Conservation (phyloP, 1,140 invertebrate genomes). For the Drosophila biarmipes region DNA sequence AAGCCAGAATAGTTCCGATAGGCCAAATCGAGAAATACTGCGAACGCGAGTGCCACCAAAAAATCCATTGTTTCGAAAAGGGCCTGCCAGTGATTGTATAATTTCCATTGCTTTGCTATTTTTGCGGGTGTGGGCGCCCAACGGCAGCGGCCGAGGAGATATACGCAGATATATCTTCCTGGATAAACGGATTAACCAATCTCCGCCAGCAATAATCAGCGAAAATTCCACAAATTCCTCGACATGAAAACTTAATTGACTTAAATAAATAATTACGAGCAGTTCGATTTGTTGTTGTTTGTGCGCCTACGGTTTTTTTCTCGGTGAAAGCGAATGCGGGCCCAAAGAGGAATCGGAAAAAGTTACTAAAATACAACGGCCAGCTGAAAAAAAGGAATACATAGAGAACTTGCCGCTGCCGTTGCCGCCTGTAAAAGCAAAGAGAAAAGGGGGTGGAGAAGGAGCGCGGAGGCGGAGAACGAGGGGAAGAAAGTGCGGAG, state of each 20-base stretch:
- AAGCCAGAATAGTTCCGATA: constrained; percentile 1
- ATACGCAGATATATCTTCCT: not conserved
- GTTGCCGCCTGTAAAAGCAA: constrained; percentile 65
- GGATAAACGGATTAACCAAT: constrained; percentile 10
- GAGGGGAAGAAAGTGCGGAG: constrained; percentile 16
- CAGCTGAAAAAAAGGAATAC: constrained; percentile 47
- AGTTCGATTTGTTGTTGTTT: constrained; percentile 54
- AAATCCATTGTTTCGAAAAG: constrained; percentile 2
- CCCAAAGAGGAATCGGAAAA: constrained; percentile 66
- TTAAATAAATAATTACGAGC: constrained; percentile 45
- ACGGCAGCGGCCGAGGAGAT: constrained; percentile 64
- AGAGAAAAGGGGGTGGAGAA: constrained; percentile 28
- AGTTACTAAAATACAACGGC: constrained; percentile 46
- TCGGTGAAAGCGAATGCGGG: constrained; percentile 68
- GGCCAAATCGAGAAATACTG: constrained; percentile 4
- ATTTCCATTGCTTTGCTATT: constrained; percentile 44
- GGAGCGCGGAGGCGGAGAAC: constrained; percentile 1
- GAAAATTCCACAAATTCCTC: constrained; percentile 10
- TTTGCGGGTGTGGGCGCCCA: constrained; percentile 46
- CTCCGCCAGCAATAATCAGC: constrained; percentile 8
- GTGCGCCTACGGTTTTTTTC: constrained; percentile 55
- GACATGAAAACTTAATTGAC: constrained; percentile 41
- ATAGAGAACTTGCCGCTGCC: constrained; percentile 65
- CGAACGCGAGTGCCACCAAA: constrained; percentile 44
- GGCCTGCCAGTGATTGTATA: constrained; percentile 64